Evolutionary conservation across 1,140 invertebrate species (phyloP).

Genomic region (Caenorhabditis inopinata): DNA sequence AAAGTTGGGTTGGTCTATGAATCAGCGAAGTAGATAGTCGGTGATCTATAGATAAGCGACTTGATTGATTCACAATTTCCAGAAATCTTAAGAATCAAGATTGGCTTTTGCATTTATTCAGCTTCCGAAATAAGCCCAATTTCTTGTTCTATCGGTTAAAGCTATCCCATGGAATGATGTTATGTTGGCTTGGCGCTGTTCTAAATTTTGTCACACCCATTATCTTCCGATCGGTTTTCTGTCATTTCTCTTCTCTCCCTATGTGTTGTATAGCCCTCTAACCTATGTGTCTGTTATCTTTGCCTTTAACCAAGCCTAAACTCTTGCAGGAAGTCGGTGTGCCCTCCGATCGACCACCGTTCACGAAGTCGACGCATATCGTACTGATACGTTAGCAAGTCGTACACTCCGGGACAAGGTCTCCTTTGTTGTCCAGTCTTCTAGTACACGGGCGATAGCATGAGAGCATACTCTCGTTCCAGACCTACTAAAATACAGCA

Average conservation of each 20-base stretch:
- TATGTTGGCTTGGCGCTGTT: too few relatives aligned
- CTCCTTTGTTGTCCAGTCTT: background rate
- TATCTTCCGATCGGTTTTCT: background rate
- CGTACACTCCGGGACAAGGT: background rate
- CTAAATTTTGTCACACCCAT: background rate
- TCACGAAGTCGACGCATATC: constrained; percentile 1
- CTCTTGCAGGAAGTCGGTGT: constrained; percentile 24
- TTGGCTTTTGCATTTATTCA: too few relatives aligned
- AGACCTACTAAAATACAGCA: constrained; percentile 15
- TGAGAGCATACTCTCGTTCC: background rate
- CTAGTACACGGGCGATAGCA: background rate
- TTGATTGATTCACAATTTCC: background rate
- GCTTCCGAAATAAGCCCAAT: too few relatives aligned
- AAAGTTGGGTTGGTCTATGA: too few relatives aligned
- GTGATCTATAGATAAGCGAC: too few relatives aligned
- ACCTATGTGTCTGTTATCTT: too few relatives aligned
- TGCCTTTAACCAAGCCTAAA: too few relatives aligned
- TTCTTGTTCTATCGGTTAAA: too few relatives aligned
- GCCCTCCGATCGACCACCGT: constrained; percentile 19
- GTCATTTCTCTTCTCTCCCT: background rate
- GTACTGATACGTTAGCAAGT: background rate
- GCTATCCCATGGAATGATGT: too few relatives aligned
- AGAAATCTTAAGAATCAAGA: too few relatives aligned
- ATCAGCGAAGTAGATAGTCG: too few relatives aligned
- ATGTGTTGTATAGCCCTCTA: too few relatives aligned